Conservation (phyloP, 2,797 vertebrate genomes). For the Botia almorhae region DNA sequence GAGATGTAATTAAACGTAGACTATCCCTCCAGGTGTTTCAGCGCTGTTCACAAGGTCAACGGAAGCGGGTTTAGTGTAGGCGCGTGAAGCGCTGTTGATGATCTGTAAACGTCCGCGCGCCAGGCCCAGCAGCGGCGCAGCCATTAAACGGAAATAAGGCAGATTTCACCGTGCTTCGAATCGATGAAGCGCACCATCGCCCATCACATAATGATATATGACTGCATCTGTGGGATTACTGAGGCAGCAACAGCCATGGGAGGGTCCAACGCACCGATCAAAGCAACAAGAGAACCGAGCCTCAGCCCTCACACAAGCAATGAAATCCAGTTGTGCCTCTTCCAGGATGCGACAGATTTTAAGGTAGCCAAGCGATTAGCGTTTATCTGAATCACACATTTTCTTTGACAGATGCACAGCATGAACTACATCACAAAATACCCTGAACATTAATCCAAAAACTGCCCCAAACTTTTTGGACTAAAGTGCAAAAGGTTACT, state of each 20-base stretch:
- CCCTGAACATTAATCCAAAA: background rate
- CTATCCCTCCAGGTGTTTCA: conserved; percentile 82
- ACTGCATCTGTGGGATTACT: conserved; percentile 62
- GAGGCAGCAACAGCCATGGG: conserved; percentile 60
- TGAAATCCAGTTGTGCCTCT: conserved; percentile 2
- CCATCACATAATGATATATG: conserved; percentile 63
- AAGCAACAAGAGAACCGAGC: conserved; percentile 50
- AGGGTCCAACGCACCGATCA: conserved; percentile 67
- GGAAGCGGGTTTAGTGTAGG: conserved; percentile 75
- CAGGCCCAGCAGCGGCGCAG: conserved; percentile 57
- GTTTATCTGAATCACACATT: background rate
- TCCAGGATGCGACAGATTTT: background rate
- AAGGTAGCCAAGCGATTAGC: background rate
- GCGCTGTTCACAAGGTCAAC: conserved; percentile 77
- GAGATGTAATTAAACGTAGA: conserved; percentile 76
- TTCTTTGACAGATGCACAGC: background rate
- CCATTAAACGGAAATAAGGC: conserved; percentile 74
- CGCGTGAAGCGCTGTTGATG: conserved; percentile 70
- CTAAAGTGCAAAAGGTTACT: too few relatives aligned
- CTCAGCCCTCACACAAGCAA: conserved; percentile 57
- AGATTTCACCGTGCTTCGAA: conserved; percentile 60
- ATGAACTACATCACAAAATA: background rate
- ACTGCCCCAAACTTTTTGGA: background rate
- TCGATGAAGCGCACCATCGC: conserved; percentile 63
- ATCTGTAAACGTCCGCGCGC: conserved; percentile 49